These are phyloP conservation scores for Maccullochella peelii DNA, from an alignment of 2,113 vertebrate genomes.

Conservation along the genomic window DNA sequence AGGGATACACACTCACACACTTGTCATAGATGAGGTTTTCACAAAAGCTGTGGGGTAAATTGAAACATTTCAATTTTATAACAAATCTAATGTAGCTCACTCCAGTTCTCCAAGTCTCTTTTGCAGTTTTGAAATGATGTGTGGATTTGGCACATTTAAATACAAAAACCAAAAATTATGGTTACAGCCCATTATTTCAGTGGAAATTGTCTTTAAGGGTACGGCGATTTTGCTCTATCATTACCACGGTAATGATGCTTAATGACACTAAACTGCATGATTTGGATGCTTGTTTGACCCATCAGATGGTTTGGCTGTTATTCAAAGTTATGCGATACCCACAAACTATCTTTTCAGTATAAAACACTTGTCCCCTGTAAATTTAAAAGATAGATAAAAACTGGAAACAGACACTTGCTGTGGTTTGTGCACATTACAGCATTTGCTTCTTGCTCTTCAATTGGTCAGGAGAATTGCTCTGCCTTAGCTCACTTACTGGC, in stretches of 20 bases:
- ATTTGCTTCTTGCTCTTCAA: not conserved
- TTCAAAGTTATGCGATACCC: not conserved
- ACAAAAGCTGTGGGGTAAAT: not conserved
- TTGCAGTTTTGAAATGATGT: not conserved
- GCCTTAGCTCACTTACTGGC: not conserved
- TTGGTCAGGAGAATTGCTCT: not conserved
- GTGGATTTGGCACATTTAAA: constrained; percentile 4
- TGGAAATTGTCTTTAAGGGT: not conserved
- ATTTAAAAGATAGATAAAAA: not conserved
- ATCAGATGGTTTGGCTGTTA: constrained; percentile 8
- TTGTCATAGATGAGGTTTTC: not conserved
- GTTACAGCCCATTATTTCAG: not conserved
- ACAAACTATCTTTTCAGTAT: not conserved
- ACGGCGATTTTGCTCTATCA: not conserved
- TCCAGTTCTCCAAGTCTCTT: not conserved
- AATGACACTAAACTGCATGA: not conserved
- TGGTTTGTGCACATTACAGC: not conserved
- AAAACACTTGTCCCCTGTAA: not conserved
- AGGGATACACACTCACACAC: constrained; percentile 3
- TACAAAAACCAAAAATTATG: not conserved
- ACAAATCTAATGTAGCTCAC: not conserved
- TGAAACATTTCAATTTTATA: not conserved
- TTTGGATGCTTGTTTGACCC: constrained; percentile 11
- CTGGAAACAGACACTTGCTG: not conserved
- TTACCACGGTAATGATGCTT: constrained; percentile 2